phyloP scores from a whole-genome alignment of 1,140 invertebrate genomes.

The Copidosoma floridanum region DNA sequence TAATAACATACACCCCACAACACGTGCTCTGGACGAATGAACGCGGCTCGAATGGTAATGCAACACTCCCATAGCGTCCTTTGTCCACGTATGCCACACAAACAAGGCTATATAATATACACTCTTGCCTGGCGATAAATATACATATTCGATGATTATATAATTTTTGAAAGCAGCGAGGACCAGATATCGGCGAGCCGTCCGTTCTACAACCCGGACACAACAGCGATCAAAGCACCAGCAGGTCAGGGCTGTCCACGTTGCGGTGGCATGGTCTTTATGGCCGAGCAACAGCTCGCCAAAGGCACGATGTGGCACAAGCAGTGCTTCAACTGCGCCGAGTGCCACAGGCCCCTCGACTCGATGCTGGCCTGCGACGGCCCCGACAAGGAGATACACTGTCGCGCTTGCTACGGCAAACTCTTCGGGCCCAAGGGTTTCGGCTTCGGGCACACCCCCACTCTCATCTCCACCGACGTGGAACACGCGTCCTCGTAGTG shows the following conservation, averaged over 20 bases:
- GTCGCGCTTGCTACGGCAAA: slow-evolving; percentile 84
- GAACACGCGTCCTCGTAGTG: slow-evolving; percentile 72
- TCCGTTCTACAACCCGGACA: slow-evolving; percentile 80
- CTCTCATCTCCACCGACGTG: slow-evolving; percentile 73
- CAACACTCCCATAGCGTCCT: too few relatives aligned
- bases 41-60: too few relatives aligned
- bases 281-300: slow-evolving; percentile 90
- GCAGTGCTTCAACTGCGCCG: slow-evolving; percentile 87
- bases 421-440: slow-evolving; percentile 89
- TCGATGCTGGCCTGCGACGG: slow-evolving; percentile 87
- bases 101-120: too few relatives aligned
- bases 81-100: too few relatives aligned
- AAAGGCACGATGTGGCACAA: slow-evolving; percentile 96
- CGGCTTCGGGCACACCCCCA: slow-evolving; percentile 83
- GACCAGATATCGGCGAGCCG: slow-evolving; percentile 74
- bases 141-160: too few relatives aligned
- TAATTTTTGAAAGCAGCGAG: slow-evolving; percentile 67
- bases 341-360: slow-evolving; percentile 92
- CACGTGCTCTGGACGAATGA: too few relatives aligned
- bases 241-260: slow-evolving; percentile 86
- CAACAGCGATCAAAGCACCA: slow-evolving; percentile 83
- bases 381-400: slow-evolving; percentile 85
- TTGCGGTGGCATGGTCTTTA: slow-evolving; percentile 90
- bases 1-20: too few relatives aligned
- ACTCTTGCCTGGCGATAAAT: too few relatives aligned